phyloP scores from a whole-genome alignment of 2,113 vertebrate genomes.

The Plectropomus leopardus region DNA sequence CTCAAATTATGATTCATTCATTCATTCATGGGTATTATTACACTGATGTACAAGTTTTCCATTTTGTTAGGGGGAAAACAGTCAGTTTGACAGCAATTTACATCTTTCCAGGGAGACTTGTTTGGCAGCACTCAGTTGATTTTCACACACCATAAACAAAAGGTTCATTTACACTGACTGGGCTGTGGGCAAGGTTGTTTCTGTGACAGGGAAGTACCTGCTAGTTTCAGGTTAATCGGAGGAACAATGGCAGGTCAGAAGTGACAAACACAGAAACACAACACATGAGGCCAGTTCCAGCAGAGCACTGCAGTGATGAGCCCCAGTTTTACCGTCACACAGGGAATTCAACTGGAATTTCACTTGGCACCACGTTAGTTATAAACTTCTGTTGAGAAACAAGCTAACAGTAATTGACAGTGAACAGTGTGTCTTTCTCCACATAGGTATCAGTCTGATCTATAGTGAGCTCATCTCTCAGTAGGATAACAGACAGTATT shows the following conservation, averaged over 20 bases:
- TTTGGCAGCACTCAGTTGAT: neutral
- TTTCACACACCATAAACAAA: neutral
- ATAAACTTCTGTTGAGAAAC: conserved; percentile 1
- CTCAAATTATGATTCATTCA: neutral
- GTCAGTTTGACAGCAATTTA: neutral
- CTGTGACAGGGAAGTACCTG: conserved; percentile 48
- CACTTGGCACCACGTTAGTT: neutral
- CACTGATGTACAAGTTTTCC: neutral
- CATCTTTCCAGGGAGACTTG: neutral
- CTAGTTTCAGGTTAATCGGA: conserved; percentile 16
- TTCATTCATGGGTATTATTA: neutral
- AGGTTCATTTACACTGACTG: neutral
- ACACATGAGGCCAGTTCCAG: neutral
- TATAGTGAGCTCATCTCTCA: conserved; percentile 36
- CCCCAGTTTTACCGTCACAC: neutral
- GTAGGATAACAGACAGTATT: conserved; percentile 20
- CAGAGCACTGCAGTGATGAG: neutral
- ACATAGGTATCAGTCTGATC: conserved; percentile 21
- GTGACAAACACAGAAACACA: neutral
- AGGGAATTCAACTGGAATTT: conserved; percentile 40
- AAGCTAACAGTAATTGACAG: neutral
- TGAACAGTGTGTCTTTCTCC: neutral
- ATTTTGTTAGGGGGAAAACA: neutral
- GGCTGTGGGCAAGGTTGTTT: neutral
- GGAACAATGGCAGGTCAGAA: conserved; percentile 27